Base-by-base conservation (phyloP, 1,140 invertebrate species). In the Drosophila takahashii region DNA sequence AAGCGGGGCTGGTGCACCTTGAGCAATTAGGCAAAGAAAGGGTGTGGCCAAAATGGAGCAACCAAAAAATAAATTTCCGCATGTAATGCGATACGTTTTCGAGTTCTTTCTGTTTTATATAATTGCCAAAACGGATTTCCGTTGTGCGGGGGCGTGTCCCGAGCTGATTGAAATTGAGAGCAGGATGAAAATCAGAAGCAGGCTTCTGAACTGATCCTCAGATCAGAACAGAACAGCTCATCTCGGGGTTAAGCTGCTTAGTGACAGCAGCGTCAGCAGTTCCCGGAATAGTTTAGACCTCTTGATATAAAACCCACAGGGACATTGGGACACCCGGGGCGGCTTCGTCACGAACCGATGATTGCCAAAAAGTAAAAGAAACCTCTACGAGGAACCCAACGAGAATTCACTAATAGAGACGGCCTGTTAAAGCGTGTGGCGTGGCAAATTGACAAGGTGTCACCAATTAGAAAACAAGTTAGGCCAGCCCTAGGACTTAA, bases 391-490 rank as follows among this genome's bases (percentile, higher is more conserved):
- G 64, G 65, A 73, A 77, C 71, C 45, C 45, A 64, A 61, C 42
- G 39, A 70, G 42, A n/a, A 50, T 18, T 59, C 42, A 76, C 83
- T 79, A 81, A 81, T 71, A 77, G 78, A 86, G 75, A 71, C 64
- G 64, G 79, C 71, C 62, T 79, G 77, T 86, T 87, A 86, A 87
- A 87, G 84, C 83, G 83, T 89, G 66, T 66, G 85, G 76, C 84
- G 77, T 87, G 79, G 66, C 84, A 79, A 87, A 87, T 87, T 74
- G 79, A 89, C 77, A 67, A 90, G 85, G 84, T 89, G 84, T 89
- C 84, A 89, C 85, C 84, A 90, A 89, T 89, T 89, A 89, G 79
- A 87, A 85, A 81, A 81, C 81, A 85, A 77, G 81, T 86, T 85
- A 85, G 76, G 48, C 42, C 54, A 56, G 42, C 56, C 71, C 22